These are phyloP conservation scores for Dexiosoma caninum DNA, from an alignment of 2,888 invertebrate species.

Conservation along the genomic window DNA sequence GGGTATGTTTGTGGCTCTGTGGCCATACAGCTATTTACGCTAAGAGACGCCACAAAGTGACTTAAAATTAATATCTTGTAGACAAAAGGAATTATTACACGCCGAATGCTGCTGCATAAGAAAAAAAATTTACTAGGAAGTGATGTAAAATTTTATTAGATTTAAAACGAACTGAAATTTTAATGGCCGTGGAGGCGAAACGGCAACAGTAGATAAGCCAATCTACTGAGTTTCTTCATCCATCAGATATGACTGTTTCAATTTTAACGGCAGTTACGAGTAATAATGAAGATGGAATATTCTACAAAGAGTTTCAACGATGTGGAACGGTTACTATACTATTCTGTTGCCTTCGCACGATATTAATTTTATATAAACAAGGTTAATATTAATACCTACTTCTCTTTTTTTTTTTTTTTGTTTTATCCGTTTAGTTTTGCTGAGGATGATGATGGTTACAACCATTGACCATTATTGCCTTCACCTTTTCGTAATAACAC, in stretches of 20 bases:
- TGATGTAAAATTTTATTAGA: no score
- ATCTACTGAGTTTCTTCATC: no score
- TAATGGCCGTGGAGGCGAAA: not conserved
- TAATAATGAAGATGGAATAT: no score
- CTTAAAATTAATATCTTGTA: constrained; percentile 29
- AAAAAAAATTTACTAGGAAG: no score
- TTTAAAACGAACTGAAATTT: not conserved
- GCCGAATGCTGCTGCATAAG: constrained; percentile 16
- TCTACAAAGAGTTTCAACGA: no score
- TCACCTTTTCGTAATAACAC: constrained; percentile 61
- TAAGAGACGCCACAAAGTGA: constrained; percentile 41
- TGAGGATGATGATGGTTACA: constrained; percentile 40
- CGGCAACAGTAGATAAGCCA: no score
- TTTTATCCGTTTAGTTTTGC: not conserved
- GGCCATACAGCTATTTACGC: not conserved
- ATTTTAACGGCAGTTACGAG: no score
- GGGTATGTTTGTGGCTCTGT: not conserved
- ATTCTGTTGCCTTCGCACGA: not conserved
- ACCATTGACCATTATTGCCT: constrained; percentile 59
- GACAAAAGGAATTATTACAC: not conserved
- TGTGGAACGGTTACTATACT: no score
- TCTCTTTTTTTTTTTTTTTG: no score
- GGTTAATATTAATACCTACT: constrained; percentile 34
- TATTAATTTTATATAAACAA: constrained; percentile 12
- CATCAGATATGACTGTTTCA: no score